These are phyloP conservation scores for Chaetodon trifascialis DNA, from an alignment of 2,113 vertebrate species.

Conservation along the genomic window DNA sequence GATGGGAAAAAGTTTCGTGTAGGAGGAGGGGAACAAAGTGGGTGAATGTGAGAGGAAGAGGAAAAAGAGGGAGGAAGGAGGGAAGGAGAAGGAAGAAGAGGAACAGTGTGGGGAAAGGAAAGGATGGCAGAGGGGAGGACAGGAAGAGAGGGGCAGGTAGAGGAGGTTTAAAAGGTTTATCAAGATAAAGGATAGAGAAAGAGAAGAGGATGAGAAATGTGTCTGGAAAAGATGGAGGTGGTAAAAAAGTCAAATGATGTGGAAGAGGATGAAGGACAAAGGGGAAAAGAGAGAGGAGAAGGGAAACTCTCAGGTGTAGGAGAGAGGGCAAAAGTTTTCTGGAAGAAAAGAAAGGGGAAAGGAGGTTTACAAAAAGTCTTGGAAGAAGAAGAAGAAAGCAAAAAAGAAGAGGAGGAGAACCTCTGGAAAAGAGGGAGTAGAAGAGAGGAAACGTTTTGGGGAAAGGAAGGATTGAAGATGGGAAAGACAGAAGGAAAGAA, in stretches of 20 bases:
- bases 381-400: not conserved
- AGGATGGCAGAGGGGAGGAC: not conserved
- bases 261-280: not conserved
- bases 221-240: not conserved
- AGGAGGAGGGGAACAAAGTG: not conserved
- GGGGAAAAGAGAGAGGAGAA: not conserved
- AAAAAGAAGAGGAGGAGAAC: not conserved
- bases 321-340: not conserved
- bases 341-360: not conserved
- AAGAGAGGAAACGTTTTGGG: not conserved
- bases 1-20: not conserved
- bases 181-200: not conserved
- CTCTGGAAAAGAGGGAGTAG: not conserved
- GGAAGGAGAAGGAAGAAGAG: not conserved
- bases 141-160: not conserved
- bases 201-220: no score
- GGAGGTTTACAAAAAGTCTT: not conserved
- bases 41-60: not conserved
- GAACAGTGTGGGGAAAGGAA: no score
- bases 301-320: not conserved
- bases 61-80: not conserved
- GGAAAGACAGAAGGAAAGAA: no score
- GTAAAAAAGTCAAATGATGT: not conserved
- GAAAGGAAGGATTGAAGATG: not conserved
- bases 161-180: no score